phyloP scores from a whole-genome alignment of 2,113 vertebrate species.

The Esox niger region DNA sequence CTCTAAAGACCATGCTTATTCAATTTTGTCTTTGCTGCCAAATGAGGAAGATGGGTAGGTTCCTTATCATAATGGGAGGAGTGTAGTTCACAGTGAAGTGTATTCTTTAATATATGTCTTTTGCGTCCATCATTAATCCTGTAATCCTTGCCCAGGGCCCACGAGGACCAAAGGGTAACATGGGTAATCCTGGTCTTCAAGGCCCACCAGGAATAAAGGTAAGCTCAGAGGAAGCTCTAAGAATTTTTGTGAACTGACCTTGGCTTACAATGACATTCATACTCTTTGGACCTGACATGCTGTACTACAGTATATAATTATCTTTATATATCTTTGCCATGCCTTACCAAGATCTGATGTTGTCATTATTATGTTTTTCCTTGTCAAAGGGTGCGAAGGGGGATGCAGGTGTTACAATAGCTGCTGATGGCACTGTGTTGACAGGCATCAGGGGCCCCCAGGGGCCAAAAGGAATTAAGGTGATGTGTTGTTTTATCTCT shows the following conservation, averaged over 20 bases:
- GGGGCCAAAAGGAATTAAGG: constrained; percentile 77
- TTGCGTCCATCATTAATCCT: no score
- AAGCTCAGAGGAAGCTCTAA: constrained; percentile 1
- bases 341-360: background rate
- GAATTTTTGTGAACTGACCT: background rate
- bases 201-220: constrained; percentile 76
- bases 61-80: no score
- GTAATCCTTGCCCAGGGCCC: constrained; percentile 75
- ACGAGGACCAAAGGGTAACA: constrained; percentile 85
- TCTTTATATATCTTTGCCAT: no score
- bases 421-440: constrained; percentile 76
- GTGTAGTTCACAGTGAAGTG: no score
- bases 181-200: constrained; percentile 72
- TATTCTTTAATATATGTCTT: no score
- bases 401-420: constrained; percentile 81
- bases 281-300: no score
- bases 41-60: no score
- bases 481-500: constrained; percentile 10
- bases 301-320: no score
- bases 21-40: no score
- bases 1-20: no score
- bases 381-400: constrained; percentile 87
- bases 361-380: constrained; percentile 10
- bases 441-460: constrained; percentile 70
- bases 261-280: background rate